phyloP scores from a whole-genome alignment of 2,888 invertebrate species.

The Noctua pronuba region DNA sequence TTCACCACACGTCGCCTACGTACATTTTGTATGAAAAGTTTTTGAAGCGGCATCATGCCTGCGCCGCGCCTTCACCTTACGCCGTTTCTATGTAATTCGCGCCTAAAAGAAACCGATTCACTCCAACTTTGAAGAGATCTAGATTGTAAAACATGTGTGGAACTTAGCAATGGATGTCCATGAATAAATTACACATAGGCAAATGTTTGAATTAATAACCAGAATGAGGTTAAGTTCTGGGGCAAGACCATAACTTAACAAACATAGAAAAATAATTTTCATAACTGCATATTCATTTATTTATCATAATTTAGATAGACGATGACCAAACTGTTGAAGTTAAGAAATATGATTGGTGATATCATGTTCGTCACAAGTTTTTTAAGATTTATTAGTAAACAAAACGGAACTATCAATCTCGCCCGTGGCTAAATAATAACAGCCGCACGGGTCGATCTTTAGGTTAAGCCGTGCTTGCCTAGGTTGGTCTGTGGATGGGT shows the following conservation, averaged over 20 bases:
- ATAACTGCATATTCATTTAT: background rate
- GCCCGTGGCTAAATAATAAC: too few species aligned
- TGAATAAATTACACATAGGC: background rate
- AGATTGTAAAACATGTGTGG: background rate
- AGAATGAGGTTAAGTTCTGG: background rate
- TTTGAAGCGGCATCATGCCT: too few species aligned
- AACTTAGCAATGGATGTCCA: constrained; percentile 4
- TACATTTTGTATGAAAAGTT: too few species aligned
- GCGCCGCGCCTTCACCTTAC: too few species aligned
- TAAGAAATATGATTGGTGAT: constrained; percentile 1
- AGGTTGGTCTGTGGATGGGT: too few species aligned
- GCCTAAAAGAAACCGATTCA: background rate
- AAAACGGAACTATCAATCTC: too few species aligned
- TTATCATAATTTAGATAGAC: background rate
- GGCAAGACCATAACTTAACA: background rate
- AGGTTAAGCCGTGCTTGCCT: too few species aligned
- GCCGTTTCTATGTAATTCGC: too few species aligned
- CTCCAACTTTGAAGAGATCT: background rate
- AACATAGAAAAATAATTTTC: constrained; percentile 4
- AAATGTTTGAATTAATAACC: constrained; percentile 23
- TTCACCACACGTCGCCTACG: too few species aligned
- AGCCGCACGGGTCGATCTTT: too few species aligned
- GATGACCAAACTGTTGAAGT: constrained; percentile 7
- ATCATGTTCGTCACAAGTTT: background rate
- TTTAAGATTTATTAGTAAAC: constrained; percentile 4